These are phyloP conservation scores for Pristiophorus japonicus DNA, from an alignment of 2,113 vertebrate genomes.

Conservation along the genomic window DNA sequence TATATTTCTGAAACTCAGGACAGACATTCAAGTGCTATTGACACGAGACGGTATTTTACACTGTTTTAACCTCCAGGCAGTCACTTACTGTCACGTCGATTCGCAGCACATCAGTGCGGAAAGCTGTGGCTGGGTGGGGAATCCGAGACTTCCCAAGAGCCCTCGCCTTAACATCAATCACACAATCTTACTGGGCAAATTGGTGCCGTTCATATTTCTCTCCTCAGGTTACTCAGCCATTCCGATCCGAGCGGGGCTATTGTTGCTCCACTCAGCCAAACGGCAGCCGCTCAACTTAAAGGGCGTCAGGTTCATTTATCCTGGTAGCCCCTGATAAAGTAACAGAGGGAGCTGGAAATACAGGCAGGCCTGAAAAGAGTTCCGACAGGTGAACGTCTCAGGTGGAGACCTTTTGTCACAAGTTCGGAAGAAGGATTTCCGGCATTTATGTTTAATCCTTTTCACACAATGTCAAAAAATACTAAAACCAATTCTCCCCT, in stretches of 20 bases:
- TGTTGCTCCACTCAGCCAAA: not conserved
- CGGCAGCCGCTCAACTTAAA: not conserved
- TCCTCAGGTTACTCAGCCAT: not conserved
- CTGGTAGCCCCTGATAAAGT: not conserved
- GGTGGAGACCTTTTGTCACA: not conserved
- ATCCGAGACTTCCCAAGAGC: not conserved
- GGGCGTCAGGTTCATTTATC: not conserved
- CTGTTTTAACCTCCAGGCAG: not conserved
- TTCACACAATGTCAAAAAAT: not conserved
- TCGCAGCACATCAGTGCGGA: not conserved
- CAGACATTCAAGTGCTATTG: not conserved
- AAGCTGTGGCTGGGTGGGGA: not conserved
- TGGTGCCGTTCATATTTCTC: not conserved
- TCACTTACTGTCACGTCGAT: not conserved
- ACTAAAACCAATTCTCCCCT: not conserved
- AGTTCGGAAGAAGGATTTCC: not conserved
- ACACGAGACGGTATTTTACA: not conserved
- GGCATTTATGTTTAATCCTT: too few species aligned
- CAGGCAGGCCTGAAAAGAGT: too few species aligned
- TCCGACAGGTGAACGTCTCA: not conserved
- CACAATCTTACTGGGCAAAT: not conserved
- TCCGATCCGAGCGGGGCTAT: not conserved
- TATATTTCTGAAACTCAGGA: not conserved
- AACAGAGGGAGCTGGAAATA: not conserved
- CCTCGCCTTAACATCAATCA: slow-evolving; percentile 5